These are phyloP conservation scores for Pangasianodon hypophthalmus DNA, from an alignment of 2,113 vertebrate genomes.

Conservation along the genomic window DNA sequence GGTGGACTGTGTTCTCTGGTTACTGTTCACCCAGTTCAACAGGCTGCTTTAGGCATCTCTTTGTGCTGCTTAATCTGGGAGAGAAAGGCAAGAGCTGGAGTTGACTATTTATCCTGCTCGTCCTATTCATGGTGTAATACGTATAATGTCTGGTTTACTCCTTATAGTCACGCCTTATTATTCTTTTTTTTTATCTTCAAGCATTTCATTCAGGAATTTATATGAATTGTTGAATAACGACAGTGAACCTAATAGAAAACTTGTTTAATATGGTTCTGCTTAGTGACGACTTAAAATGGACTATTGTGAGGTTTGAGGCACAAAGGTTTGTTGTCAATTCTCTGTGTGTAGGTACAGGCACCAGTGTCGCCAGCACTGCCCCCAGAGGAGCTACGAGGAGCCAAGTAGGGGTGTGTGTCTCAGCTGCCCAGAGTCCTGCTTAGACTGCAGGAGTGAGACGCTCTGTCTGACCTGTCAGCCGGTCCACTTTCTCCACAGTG, in stretches of 20 bases:
- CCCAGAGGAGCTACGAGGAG: conserved; percentile 74
- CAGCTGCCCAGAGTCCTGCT: conserved; percentile 70
- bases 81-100: neutral
- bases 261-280: neutral
- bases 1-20: conserved; percentile 45
- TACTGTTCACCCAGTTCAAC: conserved; percentile 42
- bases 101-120: neutral
- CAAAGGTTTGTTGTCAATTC: conserved; percentile 9
- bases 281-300: neutral
- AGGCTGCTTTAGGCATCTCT: conserved; percentile 8
- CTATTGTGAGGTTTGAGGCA: neutral
- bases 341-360: conserved; percentile 70
- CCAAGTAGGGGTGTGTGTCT: conserved; percentile 66
- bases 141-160: neutral
- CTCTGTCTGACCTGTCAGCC: conserved; percentile 74
- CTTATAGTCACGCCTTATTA: neutral
- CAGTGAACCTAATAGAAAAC: neutral
- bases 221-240: neutral
- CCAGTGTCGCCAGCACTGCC: conserved; percentile 77
- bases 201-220: neutral
- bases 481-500: conserved; percentile 74
- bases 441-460: conserved; percentile 72
- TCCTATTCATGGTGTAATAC: neutral
- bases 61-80: conserved; percentile 48
- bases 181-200: neutral